Evolutionary conservation across 2,797 vertebrate species (phyloP), one percentile per base, ranked within the genome.

Genomic region (Sebastiscus albofasciatus): DNA sequence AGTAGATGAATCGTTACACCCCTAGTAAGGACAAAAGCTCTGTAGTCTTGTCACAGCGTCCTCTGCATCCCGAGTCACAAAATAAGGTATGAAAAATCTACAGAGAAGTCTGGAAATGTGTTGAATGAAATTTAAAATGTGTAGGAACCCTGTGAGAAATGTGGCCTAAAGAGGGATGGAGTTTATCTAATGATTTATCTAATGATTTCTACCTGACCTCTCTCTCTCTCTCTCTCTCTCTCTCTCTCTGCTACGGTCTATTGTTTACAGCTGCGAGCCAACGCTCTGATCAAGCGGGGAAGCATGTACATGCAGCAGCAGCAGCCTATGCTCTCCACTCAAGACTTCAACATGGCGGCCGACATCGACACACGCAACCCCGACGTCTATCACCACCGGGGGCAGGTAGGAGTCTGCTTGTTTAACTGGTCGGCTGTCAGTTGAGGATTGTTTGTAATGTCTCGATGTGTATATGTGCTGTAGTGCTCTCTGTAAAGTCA

Each of bases 301-400:
- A 99, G 98, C 85, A 99, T 99, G 98, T 96, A 97, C 91, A 99
- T 99, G 99, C 99, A 99, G 83, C 99, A 99, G 92, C 99, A 99
- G 94, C 98, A 98, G 70, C 97, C 99, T 0, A 18, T 94, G 82
- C 91, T 97, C 29, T 99, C 98, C 4, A 99, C 98, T 10, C 97
- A 98, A 83, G 99, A 99, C 67, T 99, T 99, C 73, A 98, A 99
- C 94, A 97, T 95, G 96, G 99, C 98, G 8, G 99, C 99, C 0
- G 97, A 98, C 76, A 98, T 98, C 0, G 98, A 99, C 72, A 94
- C 95, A 12, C 95, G 95, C 88, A 99, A 99, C 68, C 97, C 99
- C 24, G 99, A 99, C 42, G 99, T 99, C 39, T 99, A 99, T 84
- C 99, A 99, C 85, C 99, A 99, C 87, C 93, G 99, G 91, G 99